A percentile compares a stretch with the other conserved stretches of the same genome.
Evolutionary conservation across 2,113 vertebrate species (phyloP).

Genomic region (Trochalopteron elliotii): DNA sequence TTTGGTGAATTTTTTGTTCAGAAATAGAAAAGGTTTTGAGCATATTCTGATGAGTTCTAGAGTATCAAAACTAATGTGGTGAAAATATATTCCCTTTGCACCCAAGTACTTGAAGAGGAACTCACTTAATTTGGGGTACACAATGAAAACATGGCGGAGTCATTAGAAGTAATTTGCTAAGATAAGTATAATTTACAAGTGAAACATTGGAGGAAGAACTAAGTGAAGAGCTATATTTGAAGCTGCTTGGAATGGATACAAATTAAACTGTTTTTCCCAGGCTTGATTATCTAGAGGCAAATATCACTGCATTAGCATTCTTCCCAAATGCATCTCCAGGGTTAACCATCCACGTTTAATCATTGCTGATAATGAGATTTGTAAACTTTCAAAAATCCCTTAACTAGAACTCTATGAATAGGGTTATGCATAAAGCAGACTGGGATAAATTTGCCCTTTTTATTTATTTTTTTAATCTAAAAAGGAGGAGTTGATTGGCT

Average conservation of each 20-base stretch:
- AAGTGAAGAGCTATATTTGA: neutral
- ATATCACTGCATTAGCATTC: slow-evolving; percentile 40
- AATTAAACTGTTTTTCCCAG: slow-evolving; percentile 1
- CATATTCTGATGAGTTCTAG: neutral
- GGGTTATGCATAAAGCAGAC: neutral
- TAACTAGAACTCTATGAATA: slow-evolving; percentile 24
- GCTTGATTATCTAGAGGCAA: slow-evolving; percentile 35
- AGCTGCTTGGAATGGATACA: slow-evolving; percentile 1
- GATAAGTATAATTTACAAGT: neutral
- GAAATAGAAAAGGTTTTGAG: neutral
- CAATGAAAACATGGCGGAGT: neutral
- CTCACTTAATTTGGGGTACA: neutral
- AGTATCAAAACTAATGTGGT: neutral
- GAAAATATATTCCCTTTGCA: neutral
- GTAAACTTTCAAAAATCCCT: slow-evolving; percentile 8
- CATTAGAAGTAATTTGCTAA: neutral
- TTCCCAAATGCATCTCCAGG: slow-evolving; percentile 37
- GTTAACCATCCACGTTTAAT: slow-evolving; percentile 58
- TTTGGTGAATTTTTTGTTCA: neutral
- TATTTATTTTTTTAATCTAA: neutral
- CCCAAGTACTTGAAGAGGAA: neutral
- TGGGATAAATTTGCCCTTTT: neutral
- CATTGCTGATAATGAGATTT: slow-evolving; percentile 42
- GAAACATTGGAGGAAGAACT: neutral
- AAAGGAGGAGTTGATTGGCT: neutral